These are phyloP conservation scores for Pogonus chalceus DNA, from an alignment of 1,140 invertebrate species.

Conservation along the genomic window DNA sequence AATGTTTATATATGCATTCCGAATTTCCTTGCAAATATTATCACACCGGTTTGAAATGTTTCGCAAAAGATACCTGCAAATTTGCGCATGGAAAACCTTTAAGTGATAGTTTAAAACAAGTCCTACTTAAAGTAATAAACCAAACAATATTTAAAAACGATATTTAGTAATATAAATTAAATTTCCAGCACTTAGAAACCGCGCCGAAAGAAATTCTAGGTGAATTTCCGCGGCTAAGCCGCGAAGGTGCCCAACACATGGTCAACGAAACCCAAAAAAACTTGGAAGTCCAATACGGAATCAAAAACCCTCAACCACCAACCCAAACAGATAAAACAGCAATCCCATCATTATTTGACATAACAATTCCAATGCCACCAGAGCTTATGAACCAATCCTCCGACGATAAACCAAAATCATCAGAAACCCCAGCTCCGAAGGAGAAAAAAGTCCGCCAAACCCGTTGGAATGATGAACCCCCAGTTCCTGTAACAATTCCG, in stretches of 20 bases:
- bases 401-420: slow-evolving; percentile 27
- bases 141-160: not conserved
- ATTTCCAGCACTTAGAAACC: slow-evolving; percentile 71
- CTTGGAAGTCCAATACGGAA: slow-evolving; percentile 44
- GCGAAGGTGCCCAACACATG: slow-evolving; percentile 62
- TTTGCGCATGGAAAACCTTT: slow-evolving; percentile 84
- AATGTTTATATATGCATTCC: slow-evolving; percentile 93
- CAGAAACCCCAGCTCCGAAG: slow-evolving; percentile 13
- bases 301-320: slow-evolving; percentile 15
- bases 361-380: slow-evolving; percentile 40
- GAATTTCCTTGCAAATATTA: slow-evolving; percentile 98
- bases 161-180: not conserved
- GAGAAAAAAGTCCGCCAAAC: slow-evolving; percentile 3
- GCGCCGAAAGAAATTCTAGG: slow-evolving; percentile 83
- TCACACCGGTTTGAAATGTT: slow-evolving; percentile 83
- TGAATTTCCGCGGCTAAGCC: slow-evolving; percentile 69
- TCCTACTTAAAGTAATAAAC: slow-evolving; percentile 48
- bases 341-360: slow-evolving; percentile 46
- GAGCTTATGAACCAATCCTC: slow-evolving; percentile 24
- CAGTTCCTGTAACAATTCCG: not conserved
- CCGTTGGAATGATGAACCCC: slow-evolving; percentile 6
- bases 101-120: slow-evolving; percentile 55
- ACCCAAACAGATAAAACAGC: slow-evolving; percentile 28
- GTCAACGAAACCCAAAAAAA: slow-evolving; percentile 58
- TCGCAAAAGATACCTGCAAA: slow-evolving; percentile 73